A percentile compares a stretch with the other conserved stretches of the same genome.
Conservation (phyloP, 2,113 vertebrate genomes). For the Myrmecobius fasciatus region DNA sequence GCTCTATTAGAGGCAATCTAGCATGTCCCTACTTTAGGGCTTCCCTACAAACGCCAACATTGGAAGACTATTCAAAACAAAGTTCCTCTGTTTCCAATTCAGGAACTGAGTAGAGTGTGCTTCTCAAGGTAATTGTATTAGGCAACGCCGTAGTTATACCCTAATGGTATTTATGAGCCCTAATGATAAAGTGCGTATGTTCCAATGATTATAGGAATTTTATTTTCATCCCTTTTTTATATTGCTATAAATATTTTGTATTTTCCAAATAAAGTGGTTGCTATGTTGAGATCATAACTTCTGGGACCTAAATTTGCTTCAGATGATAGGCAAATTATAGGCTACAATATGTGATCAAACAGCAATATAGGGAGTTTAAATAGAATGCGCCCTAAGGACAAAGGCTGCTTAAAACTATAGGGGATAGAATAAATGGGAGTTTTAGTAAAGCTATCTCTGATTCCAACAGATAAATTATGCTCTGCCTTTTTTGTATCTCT, state of each 20-base stretch:
- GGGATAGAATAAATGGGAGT: slow-evolving; percentile 90
- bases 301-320: slow-evolving; percentile 81
- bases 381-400: slow-evolving; percentile 88
- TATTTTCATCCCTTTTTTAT: slow-evolving; percentile 79
- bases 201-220: slow-evolving; percentile 77
- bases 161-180: slow-evolving; percentile 26
- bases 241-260: slow-evolving; percentile 81
- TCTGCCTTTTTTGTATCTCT: slow-evolving; percentile 90
- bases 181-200: slow-evolving; percentile 65
- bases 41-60: background rate
- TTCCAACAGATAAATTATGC: slow-evolving; percentile 94
- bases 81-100: slow-evolving; percentile 45
- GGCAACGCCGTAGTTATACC: slow-evolving; percentile 48
- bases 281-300: slow-evolving; percentile 81
- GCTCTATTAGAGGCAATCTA: background rate
- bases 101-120: slow-evolving; percentile 49
- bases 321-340: slow-evolving; percentile 86
- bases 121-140: slow-evolving; percentile 67
- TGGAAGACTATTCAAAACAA: slow-evolving; percentile 21
- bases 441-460: slow-evolving; percentile 91
- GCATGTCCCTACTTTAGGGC: background rate
- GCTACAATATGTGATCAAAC: slow-evolving; percentile 85
- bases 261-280: slow-evolving; percentile 82
- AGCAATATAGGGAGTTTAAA: slow-evolving; percentile 83
- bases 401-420: slow-evolving; percentile 83